Evolutionary conservation across 2,113 vertebrate genomes (phyloP).

Genomic region (Hemichromis elongatus): DNA sequence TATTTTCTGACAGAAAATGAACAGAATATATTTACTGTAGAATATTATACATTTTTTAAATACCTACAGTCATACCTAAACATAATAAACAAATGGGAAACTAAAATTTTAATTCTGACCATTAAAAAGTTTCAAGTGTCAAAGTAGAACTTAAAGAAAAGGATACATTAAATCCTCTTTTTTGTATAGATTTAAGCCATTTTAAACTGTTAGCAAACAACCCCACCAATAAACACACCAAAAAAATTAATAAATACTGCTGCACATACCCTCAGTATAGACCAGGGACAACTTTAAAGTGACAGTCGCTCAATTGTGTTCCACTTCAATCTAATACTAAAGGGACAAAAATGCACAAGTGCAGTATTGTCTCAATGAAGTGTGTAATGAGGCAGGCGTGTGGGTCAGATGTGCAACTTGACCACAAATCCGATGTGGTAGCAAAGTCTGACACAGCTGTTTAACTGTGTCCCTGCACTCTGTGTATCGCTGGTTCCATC

Average conservation of each 20-base stretch:
- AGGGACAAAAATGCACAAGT: neutral
- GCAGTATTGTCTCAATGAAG: neutral
- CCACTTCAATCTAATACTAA: neutral
- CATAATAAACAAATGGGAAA: neutral
- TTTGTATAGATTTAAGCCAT: neutral
- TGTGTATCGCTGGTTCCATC: neutral
- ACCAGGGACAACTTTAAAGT: neutral
- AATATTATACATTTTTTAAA: neutral
- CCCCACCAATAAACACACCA: neutral
- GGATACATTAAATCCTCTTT: neutral
- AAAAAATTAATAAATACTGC: neutral
- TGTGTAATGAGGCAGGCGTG: rapidly evolving
- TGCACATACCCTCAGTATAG: neutral
- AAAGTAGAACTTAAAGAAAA: neutral
- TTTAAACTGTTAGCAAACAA: neutral
- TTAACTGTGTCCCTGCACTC: neutral
- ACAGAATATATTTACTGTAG: neutral
- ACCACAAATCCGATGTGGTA: neutral
- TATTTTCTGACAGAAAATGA: neutral
- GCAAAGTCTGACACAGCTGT: neutral
- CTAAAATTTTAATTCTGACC: rapidly evolving
- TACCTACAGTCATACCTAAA: neutral
- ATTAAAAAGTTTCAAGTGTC: neutral
- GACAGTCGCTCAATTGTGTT: neutral
- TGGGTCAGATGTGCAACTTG: neutral